Percentiles rank a stretch among this genome's conserved stretches.
These are phyloP conservation scores for Conistra vaccinii DNA, from an alignment of 2,888 invertebrate genomes.

Conservation along the genomic window DNA sequence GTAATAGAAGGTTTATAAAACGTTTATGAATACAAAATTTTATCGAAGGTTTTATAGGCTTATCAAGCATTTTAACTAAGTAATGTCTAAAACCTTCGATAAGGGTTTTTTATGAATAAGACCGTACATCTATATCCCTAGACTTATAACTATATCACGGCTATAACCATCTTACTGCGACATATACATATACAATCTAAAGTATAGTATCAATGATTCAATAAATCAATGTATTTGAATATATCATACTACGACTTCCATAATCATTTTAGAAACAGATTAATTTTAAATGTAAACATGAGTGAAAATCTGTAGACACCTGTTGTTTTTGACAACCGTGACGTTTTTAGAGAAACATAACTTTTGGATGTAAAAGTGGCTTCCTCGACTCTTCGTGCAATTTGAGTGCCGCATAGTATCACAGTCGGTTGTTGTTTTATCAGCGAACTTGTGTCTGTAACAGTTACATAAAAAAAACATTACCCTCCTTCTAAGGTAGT, in stretches of 20 bases:
- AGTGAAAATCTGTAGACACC: conserved; percentile 4
- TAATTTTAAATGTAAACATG: not conserved
- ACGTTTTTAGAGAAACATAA: not conserved
- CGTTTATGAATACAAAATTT: too few relatives aligned
- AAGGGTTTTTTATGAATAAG: too few relatives aligned
- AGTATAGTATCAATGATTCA: too few relatives aligned
- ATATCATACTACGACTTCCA: not conserved
- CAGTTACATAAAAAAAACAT: not conserved
- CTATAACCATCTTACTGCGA: too few relatives aligned
- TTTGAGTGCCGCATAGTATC: conserved; percentile 36
- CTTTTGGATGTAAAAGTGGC: conserved; percentile 31
- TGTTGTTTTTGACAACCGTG: conserved; percentile 16
- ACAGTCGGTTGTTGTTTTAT: conserved; percentile 57
- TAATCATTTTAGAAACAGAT: not conserved
- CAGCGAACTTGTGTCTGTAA: conserved; percentile 25
- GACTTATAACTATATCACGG: too few relatives aligned
- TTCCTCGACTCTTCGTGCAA: conserved; percentile 13
- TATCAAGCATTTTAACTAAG: too few relatives aligned
- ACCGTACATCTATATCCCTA: too few relatives aligned
- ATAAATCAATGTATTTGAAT: too few relatives aligned
- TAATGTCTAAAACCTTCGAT: too few relatives aligned
- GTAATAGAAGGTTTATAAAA: too few relatives aligned
- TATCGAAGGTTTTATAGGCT: too few relatives aligned
- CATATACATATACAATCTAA: too few relatives aligned
- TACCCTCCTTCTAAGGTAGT: not conserved